Evolutionary conservation across 1,140 invertebrate genomes (phyloP).

Genomic region (Trichomalopsis sarcophagae): DNA sequence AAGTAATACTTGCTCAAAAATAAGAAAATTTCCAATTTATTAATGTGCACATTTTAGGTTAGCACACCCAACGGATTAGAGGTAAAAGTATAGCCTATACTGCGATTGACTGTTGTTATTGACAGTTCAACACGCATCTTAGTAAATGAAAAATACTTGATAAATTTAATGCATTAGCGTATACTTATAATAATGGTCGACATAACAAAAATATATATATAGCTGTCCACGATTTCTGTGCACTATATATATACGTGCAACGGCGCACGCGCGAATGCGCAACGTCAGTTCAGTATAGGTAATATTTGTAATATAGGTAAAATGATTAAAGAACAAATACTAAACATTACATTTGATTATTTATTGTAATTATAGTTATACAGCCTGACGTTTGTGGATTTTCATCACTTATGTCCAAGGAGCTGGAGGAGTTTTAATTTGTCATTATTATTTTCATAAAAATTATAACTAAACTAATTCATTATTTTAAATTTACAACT

Average conservation of each 20-base stretch:
- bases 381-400: constrained; percentile 65
- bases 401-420: constrained; percentile 55
- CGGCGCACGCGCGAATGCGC: too few species aligned
- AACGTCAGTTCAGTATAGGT: too few species aligned
- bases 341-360: constrained; percentile 57
- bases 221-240: constrained; percentile 23
- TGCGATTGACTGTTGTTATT: constrained; percentile 7
- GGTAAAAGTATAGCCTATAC: background rate
- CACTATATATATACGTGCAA: constrained; percentile 13
- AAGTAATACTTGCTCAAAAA: constrained; percentile 32
- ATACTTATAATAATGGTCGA: constrained; percentile 28
- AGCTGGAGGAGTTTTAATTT: constrained; percentile 1
- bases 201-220: constrained; percentile 49
- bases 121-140: background rate
- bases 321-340: background rate
- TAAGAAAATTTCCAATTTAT: constrained; percentile 32
- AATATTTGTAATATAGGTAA: too few species aligned
- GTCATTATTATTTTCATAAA: constrained; percentile 44
- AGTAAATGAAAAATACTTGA: background rate
- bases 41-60: constrained; percentile 47
- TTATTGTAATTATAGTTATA: constrained; percentile 58
- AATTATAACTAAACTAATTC: constrained; percentile 53
- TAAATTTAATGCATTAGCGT: constrained; percentile 6
- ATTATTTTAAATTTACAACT: constrained; percentile 62
- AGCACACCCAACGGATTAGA: background rate